Base-by-base conservation (phyloP, 2,113 vertebrate species). In the Alexandromys fortis region DNA sequence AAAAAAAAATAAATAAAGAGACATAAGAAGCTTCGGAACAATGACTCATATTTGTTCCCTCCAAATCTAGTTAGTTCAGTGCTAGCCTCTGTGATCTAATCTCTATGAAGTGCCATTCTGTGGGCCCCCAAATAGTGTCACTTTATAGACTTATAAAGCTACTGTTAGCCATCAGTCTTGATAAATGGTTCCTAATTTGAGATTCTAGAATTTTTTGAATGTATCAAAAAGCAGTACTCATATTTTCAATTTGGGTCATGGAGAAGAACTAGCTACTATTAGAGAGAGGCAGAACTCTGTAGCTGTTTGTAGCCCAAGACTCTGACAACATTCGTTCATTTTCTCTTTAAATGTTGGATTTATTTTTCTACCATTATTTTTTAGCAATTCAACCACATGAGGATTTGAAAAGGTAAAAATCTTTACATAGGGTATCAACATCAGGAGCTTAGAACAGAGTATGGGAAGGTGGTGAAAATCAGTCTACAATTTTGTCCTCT, bases 371-470 rank as follows among this genome's bases (percentile, higher is more conserved):
- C 17, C 9, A 88, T 35, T 90, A 49, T 68, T 26, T 63, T 38
- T 68, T 12, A 77, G 26, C 19, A 77, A 3, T 67, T n/a, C 21
- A 47, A 35, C 17, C 9, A 91, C 1, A n/a, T 73, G 3, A 75
- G 14, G 9, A 96, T 91, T 86, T 91, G 89, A 61, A 93, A 91
- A 92, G 21, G 8, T 76, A 86, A 94, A 68, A 6, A n/a, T 42
- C 35, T 1, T 72, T 45, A 28, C 58, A 86, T 24, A 89, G 6
- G 38, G 81, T 91, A n/a, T 93, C 55, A 95, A 17, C 28, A 58
- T 42, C n/a, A 86, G 13, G 9, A 8, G 92, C 17, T 90, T 55
- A 86, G 47, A 87, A 83, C 33, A 55, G 0, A 1, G 19, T 22
- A 3, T 7, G 3, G 19, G 1, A 22, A 7, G 9, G 65, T 21